phyloP scores from a whole-genome alignment of 2,888 invertebrate genomes.

The Sepioteuthis lessoniana region DNA sequence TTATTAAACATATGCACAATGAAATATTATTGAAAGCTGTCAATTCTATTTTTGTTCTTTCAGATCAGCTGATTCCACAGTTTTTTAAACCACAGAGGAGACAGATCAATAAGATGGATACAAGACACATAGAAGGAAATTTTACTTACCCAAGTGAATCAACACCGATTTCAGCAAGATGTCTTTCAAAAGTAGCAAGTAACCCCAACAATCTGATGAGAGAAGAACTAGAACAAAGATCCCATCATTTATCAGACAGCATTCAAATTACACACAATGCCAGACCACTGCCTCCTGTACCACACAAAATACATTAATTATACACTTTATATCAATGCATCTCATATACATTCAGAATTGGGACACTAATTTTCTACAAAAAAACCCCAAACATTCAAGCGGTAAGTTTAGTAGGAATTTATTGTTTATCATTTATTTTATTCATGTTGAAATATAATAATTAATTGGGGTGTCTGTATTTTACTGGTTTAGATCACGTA shows the following conservation, averaged over 20 bases:
- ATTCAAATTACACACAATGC: conserved; percentile 33
- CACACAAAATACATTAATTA: neutral
- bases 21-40: neutral
- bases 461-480: too few relatives aligned
- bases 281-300: conserved; percentile 13
- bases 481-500: too few relatives aligned
- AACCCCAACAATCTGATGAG: neutral
- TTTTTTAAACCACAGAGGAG: neutral
- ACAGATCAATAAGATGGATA: neutral
- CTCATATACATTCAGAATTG: neutral
- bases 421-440: neutral
- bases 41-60: neutral
- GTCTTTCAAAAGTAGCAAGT: neutral
- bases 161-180: neutral
- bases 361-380: neutral
- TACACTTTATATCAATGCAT: neutral
- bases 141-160: conserved; percentile 6
- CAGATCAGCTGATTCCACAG: neutral
- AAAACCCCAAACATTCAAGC: neutral
- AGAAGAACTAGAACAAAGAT: neutral
- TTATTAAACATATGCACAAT: neutral
- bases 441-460: too few relatives aligned
- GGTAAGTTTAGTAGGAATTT: neutral
- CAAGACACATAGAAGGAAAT: neutral
- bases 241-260: neutral